Evolutionary conservation across 2,113 vertebrate genomes (phyloP).

Genomic region (Lontra canadensis): DNA sequence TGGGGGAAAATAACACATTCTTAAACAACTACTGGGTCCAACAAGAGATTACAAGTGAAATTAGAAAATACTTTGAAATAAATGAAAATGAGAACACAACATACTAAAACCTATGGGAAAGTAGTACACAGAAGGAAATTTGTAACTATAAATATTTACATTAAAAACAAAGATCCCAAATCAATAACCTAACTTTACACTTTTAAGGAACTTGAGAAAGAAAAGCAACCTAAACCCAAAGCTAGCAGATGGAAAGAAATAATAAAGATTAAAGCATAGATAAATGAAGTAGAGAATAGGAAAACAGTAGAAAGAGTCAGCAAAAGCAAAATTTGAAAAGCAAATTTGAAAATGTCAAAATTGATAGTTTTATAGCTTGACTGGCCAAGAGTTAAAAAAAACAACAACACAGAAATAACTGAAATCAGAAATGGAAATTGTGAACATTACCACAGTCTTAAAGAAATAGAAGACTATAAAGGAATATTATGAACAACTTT

Average conservation of each 20-base stretch:
- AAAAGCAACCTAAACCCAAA: not conserved
- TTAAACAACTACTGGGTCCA: not conserved
- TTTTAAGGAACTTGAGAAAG: constrained; percentile 28
- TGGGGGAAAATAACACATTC: not conserved
- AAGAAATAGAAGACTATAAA: not conserved
- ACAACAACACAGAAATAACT: not conserved
- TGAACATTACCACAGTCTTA: not conserved
- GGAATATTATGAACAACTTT: not conserved
- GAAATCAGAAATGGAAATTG: not conserved
- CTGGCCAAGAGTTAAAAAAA: not conserved
- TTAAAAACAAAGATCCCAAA: not conserved
- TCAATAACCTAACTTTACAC: not conserved
- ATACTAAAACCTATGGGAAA: not conserved
- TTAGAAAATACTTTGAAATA: not conserved
- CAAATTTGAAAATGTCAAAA: constrained; percentile 12
- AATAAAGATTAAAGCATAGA: not conserved
- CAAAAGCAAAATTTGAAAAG: not conserved
- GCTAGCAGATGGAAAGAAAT: not conserved
- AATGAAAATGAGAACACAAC: not conserved
- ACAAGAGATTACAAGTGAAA: not conserved
- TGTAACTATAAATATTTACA: not conserved
- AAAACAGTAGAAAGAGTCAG: not conserved
- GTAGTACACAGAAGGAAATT: not conserved
- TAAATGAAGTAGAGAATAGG: not conserved
- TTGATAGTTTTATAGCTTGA: not conserved